Base-by-base conservation (phyloP, 37 sponge, comb jelly and placozoan species). In the Haliclona indistincta region DNA sequence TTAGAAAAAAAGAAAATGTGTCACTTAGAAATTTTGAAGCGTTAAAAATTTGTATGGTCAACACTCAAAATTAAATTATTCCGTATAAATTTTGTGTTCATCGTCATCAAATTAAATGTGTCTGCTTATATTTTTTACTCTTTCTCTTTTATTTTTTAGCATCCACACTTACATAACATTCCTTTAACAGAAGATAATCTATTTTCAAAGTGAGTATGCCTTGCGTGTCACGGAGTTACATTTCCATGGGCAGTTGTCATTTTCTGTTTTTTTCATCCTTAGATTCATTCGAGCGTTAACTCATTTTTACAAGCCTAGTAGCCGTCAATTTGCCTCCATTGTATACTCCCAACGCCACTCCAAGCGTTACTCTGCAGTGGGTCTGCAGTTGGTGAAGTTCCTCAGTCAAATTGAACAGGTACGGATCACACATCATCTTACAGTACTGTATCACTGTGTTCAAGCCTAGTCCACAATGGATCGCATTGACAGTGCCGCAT, bases 221-320 rank as follows among this genome's bases (percentile, higher is more conserved):
- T 22, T 7, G n/a, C 23, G n/a, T 8, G 60, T 8, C 51, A 47
- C 51, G 15, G 13, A 47, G 15, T 17, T 47, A 47, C 51, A 47
- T 15, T 17, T 47, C 10, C 15, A 47, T 15, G 15, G 15, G 10
- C 15, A 17, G 10, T 47, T 47, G 10, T 47, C 51, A 58, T 25
- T 58, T 58, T 58, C 6, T 25, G n/a, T 25, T 58, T 58, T 58
- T 11, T 58, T 25, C 7, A 6, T 58, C 28, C 30, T 33, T 38
- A 88, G 90, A 71, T 93, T 93, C 51, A 61, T 88, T 68, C 75
- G 84, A 40, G 56, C 87, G 19, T 49, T 93, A 63, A 77, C 70
- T 61, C 77, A 84, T 56, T 93, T 93, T 71, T 93, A 75, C 75
- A 88, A 85, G 43, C 94, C 94, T 23, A 80, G 76, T 42, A 71